Evolutionary conservation across 2,113 vertebrate genomes (phyloP), one percentile per base, ranked within the genome.

Genomic region (Aphyosemion australe): DNA sequence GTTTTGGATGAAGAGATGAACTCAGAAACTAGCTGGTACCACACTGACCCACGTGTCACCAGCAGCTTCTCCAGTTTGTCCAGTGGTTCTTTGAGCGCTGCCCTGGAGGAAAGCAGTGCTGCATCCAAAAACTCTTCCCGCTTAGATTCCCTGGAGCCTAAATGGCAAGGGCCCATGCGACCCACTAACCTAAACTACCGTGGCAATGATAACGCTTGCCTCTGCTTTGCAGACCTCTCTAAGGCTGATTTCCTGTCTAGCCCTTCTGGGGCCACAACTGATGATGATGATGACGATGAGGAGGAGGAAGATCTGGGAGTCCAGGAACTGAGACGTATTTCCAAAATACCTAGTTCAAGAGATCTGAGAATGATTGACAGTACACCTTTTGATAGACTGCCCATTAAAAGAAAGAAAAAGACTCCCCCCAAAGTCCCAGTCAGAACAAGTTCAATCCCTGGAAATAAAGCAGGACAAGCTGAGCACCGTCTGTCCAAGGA

Each of bases 31-130:
- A 92, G 92, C 61, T 96, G 95, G 7, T 96, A 95, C 72, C 93
- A 93, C 84, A 93, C 93, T 0, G 95, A 93, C 60, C 86, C 84
- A 31, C 80, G 91, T 41, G 92, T 93, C 76, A 94, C 95, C 79
- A 94, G 92, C 56, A 98, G 96, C n/a, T 94, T 95, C 69, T 96
- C 95, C 20, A 98, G 96, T 12, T 90, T 95, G 66, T 97, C 95
- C 0, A 98, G 95, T 11, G 93, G 95, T 62, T 99, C 97, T 6
- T 46, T 96, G 85, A 95, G 94, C 0, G 94, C 95, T 2, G 95
- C 94, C 1, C 84, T 99, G 49, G 94, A 97, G 39, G 95, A 96
- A 16, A 88, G 82, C 80, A 85, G 65, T 47, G 67, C 73, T 0
- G n/a, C 72, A 15, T 73, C 80, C 59, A 84, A 74, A 69, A 69